phyloP scores from a whole-genome alignment of 2,113 vertebrate species.

The Etia nguti region DNA sequence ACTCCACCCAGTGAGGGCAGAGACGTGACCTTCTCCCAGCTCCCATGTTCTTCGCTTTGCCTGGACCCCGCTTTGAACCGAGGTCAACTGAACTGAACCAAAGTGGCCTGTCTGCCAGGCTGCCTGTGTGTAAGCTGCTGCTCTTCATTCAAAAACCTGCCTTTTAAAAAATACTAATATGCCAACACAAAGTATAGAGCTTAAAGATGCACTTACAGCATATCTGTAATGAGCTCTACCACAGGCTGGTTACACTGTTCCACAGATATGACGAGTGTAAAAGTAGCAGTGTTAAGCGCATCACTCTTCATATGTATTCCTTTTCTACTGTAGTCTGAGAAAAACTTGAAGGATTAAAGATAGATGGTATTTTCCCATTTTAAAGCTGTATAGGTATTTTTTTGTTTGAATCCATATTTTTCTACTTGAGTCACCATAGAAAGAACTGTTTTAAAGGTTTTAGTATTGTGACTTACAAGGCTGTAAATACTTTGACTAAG shows the following conservation, averaged over 20 bases:
- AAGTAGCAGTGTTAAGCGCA: conserved; percentile 21
- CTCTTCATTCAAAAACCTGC: conserved; percentile 19
- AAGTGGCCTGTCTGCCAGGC: conserved; percentile 38
- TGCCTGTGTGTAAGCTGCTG: conserved; percentile 27
- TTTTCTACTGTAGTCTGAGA: conserved; percentile 47
- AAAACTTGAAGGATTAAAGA: conserved; percentile 30
- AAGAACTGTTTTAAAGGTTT: background rate
- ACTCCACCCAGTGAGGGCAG: conserved; percentile 82
- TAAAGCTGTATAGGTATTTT: conserved; percentile 6
- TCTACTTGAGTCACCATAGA: conserved; percentile 24
- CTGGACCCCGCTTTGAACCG: conserved; percentile 22
- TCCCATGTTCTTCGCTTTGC: background rate
- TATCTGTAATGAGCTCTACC: conserved; percentile 6
- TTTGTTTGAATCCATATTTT: conserved; percentile 33
- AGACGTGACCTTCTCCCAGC: background rate
- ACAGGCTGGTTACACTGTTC: conserved; percentile 30
- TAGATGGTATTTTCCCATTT: conserved; percentile 42
- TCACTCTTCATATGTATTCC: conserved; percentile 54
- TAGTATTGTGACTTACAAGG: background rate
- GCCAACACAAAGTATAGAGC: conserved; percentile 16
- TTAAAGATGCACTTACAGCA: conserved; percentile 6
- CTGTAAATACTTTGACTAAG: conserved; percentile 27
- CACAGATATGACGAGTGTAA: conserved; percentile 19
- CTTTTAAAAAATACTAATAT: conserved; percentile 54
- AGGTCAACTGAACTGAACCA: conserved; percentile 50